Evolutionary conservation across 2,113 vertebrate species (phyloP).

Genomic region (Marmota monax): DNA sequence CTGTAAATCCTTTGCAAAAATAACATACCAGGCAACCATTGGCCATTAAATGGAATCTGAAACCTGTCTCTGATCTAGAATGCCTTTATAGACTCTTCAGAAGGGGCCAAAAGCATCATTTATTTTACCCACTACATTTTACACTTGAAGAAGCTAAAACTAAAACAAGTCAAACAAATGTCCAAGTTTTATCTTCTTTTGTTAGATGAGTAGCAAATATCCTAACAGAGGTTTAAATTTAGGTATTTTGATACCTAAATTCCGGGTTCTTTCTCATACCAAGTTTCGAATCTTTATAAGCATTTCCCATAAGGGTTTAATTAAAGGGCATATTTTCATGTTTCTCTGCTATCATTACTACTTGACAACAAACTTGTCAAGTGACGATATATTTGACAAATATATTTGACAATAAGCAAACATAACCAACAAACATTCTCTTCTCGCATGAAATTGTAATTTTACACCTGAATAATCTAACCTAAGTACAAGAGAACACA

Average conservation of each 20-base stretch:
- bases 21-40: background rate
- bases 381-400: background rate
- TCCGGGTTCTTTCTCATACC: background rate
- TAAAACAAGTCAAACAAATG: constrained; percentile 8
- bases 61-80: background rate
- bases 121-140: constrained; percentile 21
- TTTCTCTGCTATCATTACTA: background rate
- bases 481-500: background rate
- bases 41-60: background rate
- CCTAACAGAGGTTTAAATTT: background rate
- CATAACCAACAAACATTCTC: background rate
- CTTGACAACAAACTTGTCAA: background rate
- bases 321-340: background rate
- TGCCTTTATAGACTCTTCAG: background rate
- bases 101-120: background rate
- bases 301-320: background rate
- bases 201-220: background rate
- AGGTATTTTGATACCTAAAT: background rate
- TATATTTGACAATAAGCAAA: constrained; percentile 24
- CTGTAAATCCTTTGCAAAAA: background rate
- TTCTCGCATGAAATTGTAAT: background rate
- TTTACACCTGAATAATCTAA: background rate
- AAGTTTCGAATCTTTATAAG: background rate
- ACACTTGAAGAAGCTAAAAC: background rate
- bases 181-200: background rate